Conservation (phyloP, 2,888 invertebrate species). For the Dryomyza anilis region DNA sequence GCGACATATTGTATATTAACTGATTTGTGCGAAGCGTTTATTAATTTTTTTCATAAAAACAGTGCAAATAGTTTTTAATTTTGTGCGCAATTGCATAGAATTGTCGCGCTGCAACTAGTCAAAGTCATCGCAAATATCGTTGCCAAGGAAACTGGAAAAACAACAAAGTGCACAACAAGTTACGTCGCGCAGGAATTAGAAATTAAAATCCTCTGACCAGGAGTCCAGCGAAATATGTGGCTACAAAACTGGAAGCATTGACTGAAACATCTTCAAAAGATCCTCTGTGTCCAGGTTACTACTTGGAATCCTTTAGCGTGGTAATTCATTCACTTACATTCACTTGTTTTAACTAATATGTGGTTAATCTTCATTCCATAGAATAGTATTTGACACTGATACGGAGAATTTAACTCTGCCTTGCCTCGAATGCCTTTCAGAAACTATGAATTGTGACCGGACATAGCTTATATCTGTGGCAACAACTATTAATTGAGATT, state of each 20-base stretch:
- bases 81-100: not conserved
- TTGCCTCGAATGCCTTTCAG: no score
- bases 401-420: no score
- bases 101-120: no score
- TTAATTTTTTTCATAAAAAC: no score
- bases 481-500: no score
- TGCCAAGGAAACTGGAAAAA: constrained; percentile 50
- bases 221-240: not conserved
- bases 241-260: not conserved
- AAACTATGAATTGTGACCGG: no score
- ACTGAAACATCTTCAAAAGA: not conserved
- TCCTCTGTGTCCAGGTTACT: not conserved
- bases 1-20: no score
- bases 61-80: not conserved
- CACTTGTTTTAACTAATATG: no score
- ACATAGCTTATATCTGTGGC: no score
- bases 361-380: not conserved
- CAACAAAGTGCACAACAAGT: constrained; percentile 48
- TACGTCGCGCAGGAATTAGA: constrained; percentile 37
- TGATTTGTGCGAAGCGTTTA: no score
- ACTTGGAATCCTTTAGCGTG: not conserved
- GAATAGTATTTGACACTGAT: no score
- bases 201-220: not conserved
- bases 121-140: constrained; percentile 33
- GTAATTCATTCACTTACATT: not conserved